Conservation (phyloP, 1,140 invertebrate genomes). For the Danaus melanippus region DNA sequence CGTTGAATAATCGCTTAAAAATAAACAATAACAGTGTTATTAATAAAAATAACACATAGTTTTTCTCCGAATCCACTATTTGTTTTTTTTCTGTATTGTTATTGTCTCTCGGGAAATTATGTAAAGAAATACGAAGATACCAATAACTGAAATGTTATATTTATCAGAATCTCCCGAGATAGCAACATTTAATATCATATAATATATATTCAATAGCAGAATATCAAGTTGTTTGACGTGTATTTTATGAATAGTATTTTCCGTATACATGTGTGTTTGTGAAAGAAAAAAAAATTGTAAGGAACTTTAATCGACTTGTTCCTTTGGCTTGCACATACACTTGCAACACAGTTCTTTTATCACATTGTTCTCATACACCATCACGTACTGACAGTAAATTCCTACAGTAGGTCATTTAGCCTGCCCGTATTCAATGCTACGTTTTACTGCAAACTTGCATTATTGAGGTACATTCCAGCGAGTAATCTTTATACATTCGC, state of each 20-base stretch:
- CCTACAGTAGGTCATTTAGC: constrained; percentile 53
- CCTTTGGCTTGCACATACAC: constrained; percentile 6
- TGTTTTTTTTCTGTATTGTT: constrained; percentile 17
- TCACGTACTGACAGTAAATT: constrained; percentile 55
- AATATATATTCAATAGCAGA: not conserved
- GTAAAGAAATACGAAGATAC: constrained; percentile 27
- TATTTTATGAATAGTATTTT: no score
- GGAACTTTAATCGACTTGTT: constrained; percentile 1
- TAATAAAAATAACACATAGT: constrained; percentile 12
- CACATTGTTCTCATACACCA: constrained; percentile 52
- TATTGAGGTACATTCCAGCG: constrained; percentile 41
- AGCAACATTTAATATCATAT: constrained; percentile 17
- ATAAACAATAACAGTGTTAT: not conserved
- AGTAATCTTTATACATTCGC: constrained; percentile 41
- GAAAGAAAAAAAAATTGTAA: no score
- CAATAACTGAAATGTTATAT: constrained; percentile 32
- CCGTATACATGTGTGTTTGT: no score
- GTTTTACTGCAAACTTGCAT: constrained; percentile 52
- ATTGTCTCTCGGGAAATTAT: constrained; percentile 40
- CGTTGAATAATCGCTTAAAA: no score
- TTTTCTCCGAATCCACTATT: constrained; percentile 8
- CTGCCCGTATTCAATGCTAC: constrained; percentile 36
- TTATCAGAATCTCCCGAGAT: constrained; percentile 23
- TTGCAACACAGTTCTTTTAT: constrained; percentile 30
- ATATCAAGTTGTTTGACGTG: constrained; percentile 1